A percentile compares a stretch with the other conserved stretches of the same genome.
phyloP scores from a whole-genome alignment of 2,797 vertebrate species.

The Somateria mollissima region DNA sequence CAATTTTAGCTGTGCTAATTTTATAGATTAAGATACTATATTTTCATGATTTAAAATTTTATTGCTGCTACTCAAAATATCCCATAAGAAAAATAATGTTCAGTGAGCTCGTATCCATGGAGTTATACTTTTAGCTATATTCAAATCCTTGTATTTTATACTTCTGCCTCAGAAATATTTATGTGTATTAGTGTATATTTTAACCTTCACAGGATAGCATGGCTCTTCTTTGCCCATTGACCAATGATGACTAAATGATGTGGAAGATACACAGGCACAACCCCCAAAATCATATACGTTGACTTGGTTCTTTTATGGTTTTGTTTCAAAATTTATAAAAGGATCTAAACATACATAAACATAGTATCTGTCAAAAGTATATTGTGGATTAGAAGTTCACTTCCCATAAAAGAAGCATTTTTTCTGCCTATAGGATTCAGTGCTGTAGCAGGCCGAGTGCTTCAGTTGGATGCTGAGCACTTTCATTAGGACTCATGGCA shows the following conservation, averaged over 20 bases:
- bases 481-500: not conserved
- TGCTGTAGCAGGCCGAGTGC: not conserved
- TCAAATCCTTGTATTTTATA: slow-evolving; percentile 66
- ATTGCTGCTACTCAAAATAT: not conserved
- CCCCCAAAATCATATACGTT: not conserved
- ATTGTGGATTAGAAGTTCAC: not conserved
- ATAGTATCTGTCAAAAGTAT: not conserved
- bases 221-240: slow-evolving; percentile 52
- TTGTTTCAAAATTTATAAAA: not conserved
- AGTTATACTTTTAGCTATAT: slow-evolving; percentile 60
- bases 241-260: slow-evolving; percentile 33
- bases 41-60: slow-evolving; percentile 19
- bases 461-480: not conserved
- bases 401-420: not conserved
- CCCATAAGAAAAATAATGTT: slow-evolving; percentile 3
- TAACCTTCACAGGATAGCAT: slow-evolving; percentile 44
- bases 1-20: not conserved
- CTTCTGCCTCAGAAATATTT: slow-evolving; percentile 46
- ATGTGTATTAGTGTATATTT: slow-evolving; percentile 56
- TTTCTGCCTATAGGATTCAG: not conserved
- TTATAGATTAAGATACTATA: not conserved
- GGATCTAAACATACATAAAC: not conserved
- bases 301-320: not conserved
- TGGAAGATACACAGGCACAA: slow-evolving; percentile 31
- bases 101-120: slow-evolving; percentile 26